phyloP scores from a whole-genome alignment of 2,888 invertebrate genomes.

The Pheosia gnoma region DNA sequence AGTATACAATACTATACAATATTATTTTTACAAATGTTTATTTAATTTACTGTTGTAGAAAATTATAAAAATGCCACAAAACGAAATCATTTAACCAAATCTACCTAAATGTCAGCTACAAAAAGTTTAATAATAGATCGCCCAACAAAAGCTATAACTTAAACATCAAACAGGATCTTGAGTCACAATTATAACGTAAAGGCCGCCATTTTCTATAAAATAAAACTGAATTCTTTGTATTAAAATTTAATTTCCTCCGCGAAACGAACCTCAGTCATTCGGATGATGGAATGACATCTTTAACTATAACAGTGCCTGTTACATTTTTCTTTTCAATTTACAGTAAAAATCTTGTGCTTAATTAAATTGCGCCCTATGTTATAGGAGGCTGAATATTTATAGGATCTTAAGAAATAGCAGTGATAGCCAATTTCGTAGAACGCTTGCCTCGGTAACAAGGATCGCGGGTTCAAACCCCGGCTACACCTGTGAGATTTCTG shows the following conservation, averaged over 20 bases:
- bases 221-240: constrained; percentile 23
- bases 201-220: constrained; percentile 8
- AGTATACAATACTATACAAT: too few relatives aligned
- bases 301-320: constrained; percentile 27
- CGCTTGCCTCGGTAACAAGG: too few relatives aligned
- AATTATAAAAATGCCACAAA: too few relatives aligned
- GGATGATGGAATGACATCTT: constrained; percentile 23
- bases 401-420: background rate
- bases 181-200: constrained; percentile 4
- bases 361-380: constrained; percentile 38
- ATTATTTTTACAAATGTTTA: too few relatives aligned
- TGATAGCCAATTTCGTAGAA: too few relatives aligned
- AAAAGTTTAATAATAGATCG: background rate
- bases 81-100: too few relatives aligned
- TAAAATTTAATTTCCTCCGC: constrained; percentile 46
- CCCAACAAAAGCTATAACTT: background rate
- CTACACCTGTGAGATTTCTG: too few relatives aligned
- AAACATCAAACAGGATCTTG: background rate
- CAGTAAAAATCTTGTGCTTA: constrained; percentile 53
- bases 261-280: constrained; percentile 19
- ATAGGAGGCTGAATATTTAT: constrained; percentile 13
- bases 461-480: too few relatives aligned
- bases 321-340: constrained; percentile 54
- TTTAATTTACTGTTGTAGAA: too few relatives aligned
- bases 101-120: too few relatives aligned